These are phyloP conservation scores for Drosophila pachea DNA, from an alignment of 1,140 invertebrate species.

Conservation along the genomic window DNA sequence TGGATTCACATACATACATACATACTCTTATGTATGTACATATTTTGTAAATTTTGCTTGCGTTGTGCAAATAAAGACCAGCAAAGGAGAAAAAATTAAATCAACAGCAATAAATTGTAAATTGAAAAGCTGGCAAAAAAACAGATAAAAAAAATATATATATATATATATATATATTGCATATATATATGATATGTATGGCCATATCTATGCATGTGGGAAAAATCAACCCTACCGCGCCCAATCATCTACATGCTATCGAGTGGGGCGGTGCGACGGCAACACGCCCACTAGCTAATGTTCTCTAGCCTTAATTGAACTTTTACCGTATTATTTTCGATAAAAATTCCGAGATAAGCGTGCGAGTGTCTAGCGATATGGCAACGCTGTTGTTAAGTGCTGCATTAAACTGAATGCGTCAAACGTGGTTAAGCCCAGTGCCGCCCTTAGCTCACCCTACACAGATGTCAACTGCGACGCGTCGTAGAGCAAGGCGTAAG, in stretches of 20 bases:
- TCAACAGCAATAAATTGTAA: conserved; percentile 18
- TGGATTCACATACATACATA: conserved; percentile 8
- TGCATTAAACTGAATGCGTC: conserved; percentile 7
- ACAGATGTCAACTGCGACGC: conserved; percentile 15
- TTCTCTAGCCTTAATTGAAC: conserved; percentile 34
- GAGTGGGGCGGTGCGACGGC: neutral
- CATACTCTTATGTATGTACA: conserved; percentile 10
- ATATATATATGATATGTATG: too few species aligned
- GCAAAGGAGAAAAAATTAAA: conserved; percentile 1
- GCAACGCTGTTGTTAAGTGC: conserved; percentile 19
- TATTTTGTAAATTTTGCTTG: conserved; percentile 40
- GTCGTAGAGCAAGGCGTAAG: conserved; percentile 11
- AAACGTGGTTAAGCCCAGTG: neutral
- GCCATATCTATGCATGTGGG: too few species aligned
- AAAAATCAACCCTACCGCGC: neutral
- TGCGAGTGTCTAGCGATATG: conserved; percentile 25
- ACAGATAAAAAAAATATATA: conserved; percentile 5
- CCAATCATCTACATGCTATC: conserved; percentile 8
- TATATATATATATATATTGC: too few species aligned
- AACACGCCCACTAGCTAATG: neutral
- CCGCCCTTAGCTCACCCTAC: neutral
- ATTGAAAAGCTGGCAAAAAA: conserved; percentile 21
- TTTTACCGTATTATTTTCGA: conserved; percentile 42
- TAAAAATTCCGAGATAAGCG: conserved; percentile 41
- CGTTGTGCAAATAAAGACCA: conserved; percentile 37